phyloP scores from a whole-genome alignment of 1,140 invertebrate genomes.

The Leptonema lineaticorne region DNA sequence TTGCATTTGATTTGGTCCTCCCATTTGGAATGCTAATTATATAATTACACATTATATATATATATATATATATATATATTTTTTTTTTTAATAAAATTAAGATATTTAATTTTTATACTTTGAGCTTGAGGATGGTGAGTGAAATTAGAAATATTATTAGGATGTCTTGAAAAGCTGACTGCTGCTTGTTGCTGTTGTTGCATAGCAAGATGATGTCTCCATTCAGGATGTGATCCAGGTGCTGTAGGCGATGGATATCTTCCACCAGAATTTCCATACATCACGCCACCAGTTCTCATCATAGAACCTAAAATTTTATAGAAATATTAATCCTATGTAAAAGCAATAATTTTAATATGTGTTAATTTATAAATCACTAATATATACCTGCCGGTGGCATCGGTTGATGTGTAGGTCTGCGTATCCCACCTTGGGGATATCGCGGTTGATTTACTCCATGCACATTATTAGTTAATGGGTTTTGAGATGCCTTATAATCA shows the following conservation, averaged over 20 bases:
- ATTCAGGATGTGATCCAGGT: slow-evolving; percentile 63
- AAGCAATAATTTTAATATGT: slow-evolving; percentile 3
- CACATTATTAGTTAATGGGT: slow-evolving; percentile 60
- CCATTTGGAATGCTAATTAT: slow-evolving; percentile 48
- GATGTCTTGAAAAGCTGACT: slow-evolving; percentile 51
- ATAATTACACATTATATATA: slow-evolving; percentile 31
- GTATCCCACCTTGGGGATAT: slow-evolving; percentile 55
- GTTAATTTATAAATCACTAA: not conserved
- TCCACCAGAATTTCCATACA: slow-evolving; percentile 53
- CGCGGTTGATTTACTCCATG: slow-evolving; percentile 48
- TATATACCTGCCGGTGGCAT: slow-evolving; percentile 65
- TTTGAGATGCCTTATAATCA: slow-evolving; percentile 70
- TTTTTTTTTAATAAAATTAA: not conserved
- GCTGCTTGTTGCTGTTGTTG: slow-evolving; percentile 65
- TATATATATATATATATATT: not conserved
- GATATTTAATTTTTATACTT: slow-evolving; percentile 13
- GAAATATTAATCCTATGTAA: not conserved
- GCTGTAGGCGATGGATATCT: slow-evolving; percentile 59
- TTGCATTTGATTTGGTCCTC: slow-evolving; percentile 45
- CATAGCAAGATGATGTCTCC: slow-evolving; percentile 72
- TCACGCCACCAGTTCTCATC: slow-evolving; percentile 62
- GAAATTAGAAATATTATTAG: slow-evolving; percentile 40
- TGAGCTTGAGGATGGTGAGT: slow-evolving; percentile 28
- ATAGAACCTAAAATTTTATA: slow-evolving; percentile 58
- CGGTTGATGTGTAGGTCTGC: slow-evolving; percentile 64